phyloP scores from a whole-genome alignment of 2,888 invertebrate species.

The Morpho helenor region DNA sequence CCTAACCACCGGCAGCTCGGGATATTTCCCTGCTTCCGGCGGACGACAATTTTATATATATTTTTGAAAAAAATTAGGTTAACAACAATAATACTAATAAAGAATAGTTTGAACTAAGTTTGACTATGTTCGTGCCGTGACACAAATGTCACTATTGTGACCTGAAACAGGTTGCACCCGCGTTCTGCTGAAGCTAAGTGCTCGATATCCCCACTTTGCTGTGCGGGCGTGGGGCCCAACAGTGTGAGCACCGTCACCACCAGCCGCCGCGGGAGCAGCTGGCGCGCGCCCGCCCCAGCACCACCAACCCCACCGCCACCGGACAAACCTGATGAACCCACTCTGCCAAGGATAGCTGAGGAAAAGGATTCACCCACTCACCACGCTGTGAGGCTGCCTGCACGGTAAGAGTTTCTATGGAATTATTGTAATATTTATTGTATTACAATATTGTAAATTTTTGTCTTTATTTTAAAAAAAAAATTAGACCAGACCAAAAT shows the following conservation, averaged over 20 bases:
- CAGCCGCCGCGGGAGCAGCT: conserved; percentile 41
- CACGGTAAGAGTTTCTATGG: conserved; percentile 38
- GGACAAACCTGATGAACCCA: conserved; percentile 59
- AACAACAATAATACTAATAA: no score
- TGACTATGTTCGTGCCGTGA: no score
- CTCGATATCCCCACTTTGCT: conserved; percentile 90
- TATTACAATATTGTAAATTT: no score
- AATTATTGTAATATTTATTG: no score
- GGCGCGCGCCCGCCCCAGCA: conserved; percentile 49
- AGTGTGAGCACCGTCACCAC: conserved; percentile 57
- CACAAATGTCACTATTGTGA: background rate
- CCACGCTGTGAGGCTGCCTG: conserved; percentile 49
- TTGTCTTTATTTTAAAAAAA: no score
- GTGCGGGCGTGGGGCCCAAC: conserved; percentile 58
- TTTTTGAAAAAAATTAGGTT: no score
- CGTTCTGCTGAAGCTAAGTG: conserved; percentile 92
- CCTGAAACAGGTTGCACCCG: conserved; percentile 86
- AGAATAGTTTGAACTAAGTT: no score
- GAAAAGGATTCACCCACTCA: conserved; percentile 91
- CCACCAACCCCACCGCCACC: conserved; percentile 59
- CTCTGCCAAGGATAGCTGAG: conserved; percentile 91
- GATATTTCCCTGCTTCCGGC: no score
- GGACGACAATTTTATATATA: no score
- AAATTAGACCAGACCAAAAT: no score
- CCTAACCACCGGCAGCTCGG: no score